A percentile compares a stretch with the other conserved stretches of the same genome.
These are phyloP conservation scores for Triplophysa bombifrons DNA, from an alignment of 2,797 vertebrate species.

Conservation along the genomic window DNA sequence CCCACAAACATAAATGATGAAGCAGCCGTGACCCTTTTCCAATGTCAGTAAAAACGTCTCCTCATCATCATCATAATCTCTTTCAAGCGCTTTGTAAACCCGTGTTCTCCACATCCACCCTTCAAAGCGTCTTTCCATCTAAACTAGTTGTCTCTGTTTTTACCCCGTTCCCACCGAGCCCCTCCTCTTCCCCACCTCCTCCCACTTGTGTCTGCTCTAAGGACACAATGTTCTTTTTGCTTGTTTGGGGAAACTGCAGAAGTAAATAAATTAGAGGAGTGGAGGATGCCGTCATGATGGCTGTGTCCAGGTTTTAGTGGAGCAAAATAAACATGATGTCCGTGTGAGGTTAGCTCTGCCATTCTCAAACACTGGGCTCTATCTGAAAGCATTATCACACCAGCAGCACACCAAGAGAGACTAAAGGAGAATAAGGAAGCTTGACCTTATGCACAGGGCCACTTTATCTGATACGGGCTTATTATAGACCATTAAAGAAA, in stretches of 20 bases:
- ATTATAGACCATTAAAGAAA: constrained; percentile 35
- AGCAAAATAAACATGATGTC: constrained; percentile 69
- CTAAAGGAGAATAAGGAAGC: constrained; percentile 9
- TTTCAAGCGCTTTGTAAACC: constrained; percentile 7
- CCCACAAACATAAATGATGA: background rate
- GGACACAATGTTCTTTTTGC: constrained; percentile 74
- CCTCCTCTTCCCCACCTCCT: constrained; percentile 43
- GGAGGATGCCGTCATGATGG: constrained; percentile 63
- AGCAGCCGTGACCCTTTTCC: background rate
- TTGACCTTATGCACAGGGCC: constrained; percentile 9
- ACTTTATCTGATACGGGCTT: constrained; percentile 30
- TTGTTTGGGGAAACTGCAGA: constrained; percentile 76
- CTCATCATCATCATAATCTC: background rate
- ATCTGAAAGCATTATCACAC: constrained; percentile 34
- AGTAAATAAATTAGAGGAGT: constrained; percentile 72
- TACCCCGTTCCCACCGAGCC: constrained; percentile 9
- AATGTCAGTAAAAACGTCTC: constrained; percentile 2
- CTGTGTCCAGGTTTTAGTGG: constrained; percentile 57
- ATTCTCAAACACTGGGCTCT: background rate
- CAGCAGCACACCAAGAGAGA: constrained; percentile 11
- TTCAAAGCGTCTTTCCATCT: constrained; percentile 24
- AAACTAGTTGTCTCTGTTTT: constrained; percentile 26
- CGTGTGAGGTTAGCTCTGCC: constrained; percentile 28
- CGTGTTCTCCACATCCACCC: background rate
- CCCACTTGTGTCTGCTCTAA: constrained; percentile 64